These are phyloP conservation scores for Micoletzkya japonica DNA, from an alignment of 2,888 invertebrate genomes.

Conservation along the genomic window DNA sequence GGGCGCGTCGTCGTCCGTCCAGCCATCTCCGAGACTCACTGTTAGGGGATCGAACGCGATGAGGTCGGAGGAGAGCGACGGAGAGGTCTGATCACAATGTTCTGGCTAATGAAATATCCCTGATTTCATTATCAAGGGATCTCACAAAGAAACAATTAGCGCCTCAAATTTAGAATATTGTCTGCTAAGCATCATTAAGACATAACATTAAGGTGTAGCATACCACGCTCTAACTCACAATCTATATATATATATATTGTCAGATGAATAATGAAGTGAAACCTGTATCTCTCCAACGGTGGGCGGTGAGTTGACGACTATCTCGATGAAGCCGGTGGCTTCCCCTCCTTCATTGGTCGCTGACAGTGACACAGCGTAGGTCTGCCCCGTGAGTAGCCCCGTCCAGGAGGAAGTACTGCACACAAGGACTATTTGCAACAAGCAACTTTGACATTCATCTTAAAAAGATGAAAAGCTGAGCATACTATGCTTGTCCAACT, in stretches of 20 bases:
- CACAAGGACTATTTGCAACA: not conserved
- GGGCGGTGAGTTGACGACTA: slow-evolving; percentile 12
- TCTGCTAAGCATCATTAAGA: no score
- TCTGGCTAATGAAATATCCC: not conserved
- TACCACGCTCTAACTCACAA: not conserved
- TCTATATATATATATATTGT: not conserved
- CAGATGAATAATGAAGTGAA: not conserved
- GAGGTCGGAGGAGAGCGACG: not conserved
- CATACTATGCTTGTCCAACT: not conserved
- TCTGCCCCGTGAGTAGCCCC: slow-evolving; percentile 16
- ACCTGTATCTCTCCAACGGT: slow-evolving; percentile 14
- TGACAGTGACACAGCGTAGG: slow-evolving; percentile 5
- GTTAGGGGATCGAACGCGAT: slow-evolving; percentile 10
- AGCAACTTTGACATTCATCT: not conserved
- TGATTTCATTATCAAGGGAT: not conserved
- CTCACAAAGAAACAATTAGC: not conserved
- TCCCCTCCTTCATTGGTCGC: slow-evolving; percentile 11
- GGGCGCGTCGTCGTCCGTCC: slow-evolving; percentile 19
- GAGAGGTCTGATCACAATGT: slow-evolving; percentile 4
- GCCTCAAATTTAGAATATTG: no score
- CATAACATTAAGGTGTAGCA: no score
- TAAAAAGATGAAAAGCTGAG: not conserved
- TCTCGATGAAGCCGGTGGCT: not conserved
- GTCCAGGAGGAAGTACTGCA: slow-evolving; percentile 13
- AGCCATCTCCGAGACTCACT: slow-evolving; percentile 21